Evolutionary conservation across 2,888 invertebrate genomes (phyloP), one percentile per base, ranked within the genome.

Genomic region (Pseudococcus viburni): DNA sequence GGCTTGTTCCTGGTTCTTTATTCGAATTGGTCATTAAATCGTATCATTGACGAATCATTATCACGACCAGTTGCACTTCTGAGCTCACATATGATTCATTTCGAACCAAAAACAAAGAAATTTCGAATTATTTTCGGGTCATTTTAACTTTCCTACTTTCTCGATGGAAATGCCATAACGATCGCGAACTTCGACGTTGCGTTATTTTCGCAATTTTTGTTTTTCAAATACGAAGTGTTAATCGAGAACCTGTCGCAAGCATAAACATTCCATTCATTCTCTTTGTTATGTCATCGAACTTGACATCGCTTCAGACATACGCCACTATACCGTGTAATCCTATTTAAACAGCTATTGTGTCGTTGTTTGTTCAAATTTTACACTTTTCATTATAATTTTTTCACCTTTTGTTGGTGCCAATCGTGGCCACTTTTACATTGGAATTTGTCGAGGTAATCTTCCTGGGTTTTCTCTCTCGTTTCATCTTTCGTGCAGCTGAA

Each of bases 251-350:
- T 22, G 22, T 22, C 64, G 64, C 64, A 64, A 64, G 22, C 9
- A 64, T 19, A 22, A 7, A 64, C 64, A 64, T 64, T 64, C 64
- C 64, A 64, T 64, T 64, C 64, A 64, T 64, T 64, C 64, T 64
- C 64, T 64, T 64, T 64, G 64, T 64, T 64, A 64, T 64, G 64
- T 64, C 64, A 64, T 64, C 64, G 64, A 64, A 64, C 64, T 64
- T 64, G 64, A 64, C 64, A 64, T 64, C 19, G 22, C 64, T 64
- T 15, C 19, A 64, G 19, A 64, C 64, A 12, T 64, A 22, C 22
- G 15, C 59, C 64, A 64, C 22, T 59, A 9, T 9, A 64, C 19
- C 64, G 22, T 64, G 64, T 22, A 64, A 64, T 64, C 22, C 64
- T 64, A 64, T 64, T 64, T 64, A 64, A 19, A 59, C 17, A 17